Evolutionary conservation across 2,888 invertebrate genomes (phyloP).

Genomic region (Andrena bicolor): DNA sequence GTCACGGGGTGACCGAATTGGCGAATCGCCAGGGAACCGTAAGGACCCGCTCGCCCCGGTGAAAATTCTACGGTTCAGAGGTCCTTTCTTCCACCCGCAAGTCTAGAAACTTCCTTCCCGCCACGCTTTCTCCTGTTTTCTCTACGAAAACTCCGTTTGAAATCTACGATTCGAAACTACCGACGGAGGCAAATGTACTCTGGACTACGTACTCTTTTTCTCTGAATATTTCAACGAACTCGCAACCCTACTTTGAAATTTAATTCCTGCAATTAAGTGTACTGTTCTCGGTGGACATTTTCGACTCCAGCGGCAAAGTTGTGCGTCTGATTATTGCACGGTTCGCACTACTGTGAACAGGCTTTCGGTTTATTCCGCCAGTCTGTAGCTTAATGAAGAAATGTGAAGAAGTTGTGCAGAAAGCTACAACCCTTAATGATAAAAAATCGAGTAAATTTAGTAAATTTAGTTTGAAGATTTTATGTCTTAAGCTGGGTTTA

Average conservation of each 20-base stretch:
- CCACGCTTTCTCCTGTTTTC: not conserved
- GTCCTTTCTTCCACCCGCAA: slow-evolving; percentile 34
- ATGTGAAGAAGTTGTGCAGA: too few species aligned
- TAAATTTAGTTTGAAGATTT: too few species aligned
- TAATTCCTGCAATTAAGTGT: not conserved
- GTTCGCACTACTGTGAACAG: not conserved
- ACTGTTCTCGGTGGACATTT: not conserved
- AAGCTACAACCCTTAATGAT: too few species aligned
- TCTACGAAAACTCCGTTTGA: slow-evolving; percentile 8
- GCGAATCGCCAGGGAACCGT: slow-evolving; percentile 48
- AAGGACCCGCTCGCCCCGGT: slow-evolving; percentile 11
- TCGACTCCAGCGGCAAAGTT: not conserved
- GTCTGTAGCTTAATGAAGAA: too few species aligned
- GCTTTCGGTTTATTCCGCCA: not conserved
- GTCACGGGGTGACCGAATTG: slow-evolving; percentile 61
- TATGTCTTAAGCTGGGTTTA: too few species aligned
- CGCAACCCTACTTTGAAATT: not conserved
- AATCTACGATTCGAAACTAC: slow-evolving; percentile 16
- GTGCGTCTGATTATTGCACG: not conserved
- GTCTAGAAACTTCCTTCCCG: slow-evolving; percentile 23
- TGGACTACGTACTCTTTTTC: not conserved
- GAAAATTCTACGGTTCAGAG: slow-evolving; percentile 32
- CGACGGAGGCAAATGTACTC: not conserved
- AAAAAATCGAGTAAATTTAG: too few species aligned
- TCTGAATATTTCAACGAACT: slow-evolving; percentile 4